phyloP scores from a whole-genome alignment of 2,113 vertebrate species.

The Calidris pugnax region DNA sequence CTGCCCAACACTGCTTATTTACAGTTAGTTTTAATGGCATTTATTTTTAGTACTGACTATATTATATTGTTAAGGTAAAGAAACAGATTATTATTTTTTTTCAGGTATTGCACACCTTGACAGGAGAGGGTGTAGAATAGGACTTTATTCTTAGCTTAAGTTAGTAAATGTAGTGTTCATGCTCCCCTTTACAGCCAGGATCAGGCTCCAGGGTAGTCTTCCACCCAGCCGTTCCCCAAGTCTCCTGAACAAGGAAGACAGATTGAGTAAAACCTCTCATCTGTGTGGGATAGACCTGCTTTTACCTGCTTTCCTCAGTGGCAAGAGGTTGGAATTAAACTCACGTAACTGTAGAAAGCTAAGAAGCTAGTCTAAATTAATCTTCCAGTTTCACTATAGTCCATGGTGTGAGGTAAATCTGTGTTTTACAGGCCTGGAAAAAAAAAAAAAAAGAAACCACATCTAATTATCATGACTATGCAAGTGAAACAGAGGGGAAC shows the following conservation, averaged over 20 bases:
- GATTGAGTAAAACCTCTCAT: neutral
- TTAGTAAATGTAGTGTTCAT: neutral
- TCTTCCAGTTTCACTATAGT: neutral
- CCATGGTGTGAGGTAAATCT: neutral
- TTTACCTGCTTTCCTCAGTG: neutral
- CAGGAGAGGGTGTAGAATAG: rapidly evolving
- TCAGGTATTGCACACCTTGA: neutral
- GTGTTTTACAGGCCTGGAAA: neutral
- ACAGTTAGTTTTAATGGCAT: neutral
- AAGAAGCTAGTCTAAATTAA: neutral
- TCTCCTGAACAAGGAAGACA: neutral
- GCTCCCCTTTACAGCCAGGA: neutral
- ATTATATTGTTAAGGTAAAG: neutral
- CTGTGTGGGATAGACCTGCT: neutral
- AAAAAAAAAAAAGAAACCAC: neutral
- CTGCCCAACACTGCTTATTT: neutral
- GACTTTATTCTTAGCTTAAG: neutral
- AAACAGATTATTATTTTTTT: neutral
- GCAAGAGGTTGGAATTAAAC: neutral
- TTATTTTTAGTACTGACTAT: neutral
- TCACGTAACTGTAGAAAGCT: neutral
- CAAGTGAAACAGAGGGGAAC: neutral
- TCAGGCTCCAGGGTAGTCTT: neutral
- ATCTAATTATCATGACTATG: neutral
- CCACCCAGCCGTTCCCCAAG: neutral